Conservation (phyloP, 2,888 invertebrate species). For the Hyppa rectilinea region DNA sequence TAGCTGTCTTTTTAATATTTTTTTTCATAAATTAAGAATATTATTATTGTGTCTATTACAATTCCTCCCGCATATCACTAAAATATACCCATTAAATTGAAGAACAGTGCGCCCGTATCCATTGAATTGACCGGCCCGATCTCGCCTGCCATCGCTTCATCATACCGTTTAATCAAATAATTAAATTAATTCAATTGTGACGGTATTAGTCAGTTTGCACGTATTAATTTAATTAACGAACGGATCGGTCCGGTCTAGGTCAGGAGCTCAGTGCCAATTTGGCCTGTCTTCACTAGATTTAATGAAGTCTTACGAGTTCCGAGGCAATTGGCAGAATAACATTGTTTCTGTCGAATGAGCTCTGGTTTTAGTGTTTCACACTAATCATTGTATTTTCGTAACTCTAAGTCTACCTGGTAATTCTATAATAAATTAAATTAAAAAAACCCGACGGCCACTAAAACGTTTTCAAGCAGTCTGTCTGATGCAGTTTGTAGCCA, state of each 20-base stretch:
- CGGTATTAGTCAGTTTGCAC: conserved; percentile 34
- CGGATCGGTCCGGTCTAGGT: conserved; percentile 46
- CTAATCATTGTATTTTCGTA: neutral
- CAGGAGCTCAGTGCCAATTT: conserved; percentile 52
- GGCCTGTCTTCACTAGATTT: conserved; percentile 49
- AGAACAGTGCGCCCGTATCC: conserved; percentile 47
- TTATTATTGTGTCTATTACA: neutral
- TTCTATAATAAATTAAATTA: too few species aligned
- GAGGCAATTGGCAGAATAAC: conserved; percentile 44
- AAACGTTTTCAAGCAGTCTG: too few species aligned
- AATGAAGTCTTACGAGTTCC: conserved; percentile 44
- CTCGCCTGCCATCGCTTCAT: conserved; percentile 19
- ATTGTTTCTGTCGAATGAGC: conserved; percentile 14
- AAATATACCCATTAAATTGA: conserved; percentile 14
- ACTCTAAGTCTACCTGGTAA: neutral
- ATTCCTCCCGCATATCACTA: conserved; percentile 23
- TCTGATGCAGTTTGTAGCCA: too few species aligned
- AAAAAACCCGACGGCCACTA: too few species aligned
- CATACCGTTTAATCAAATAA: conserved; percentile 39
- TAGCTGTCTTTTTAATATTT: too few species aligned
- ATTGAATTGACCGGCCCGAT: conserved; percentile 11
- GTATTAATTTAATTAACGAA: conserved; percentile 54
- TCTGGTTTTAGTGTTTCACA: neutral
- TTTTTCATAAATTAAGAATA: too few species aligned
- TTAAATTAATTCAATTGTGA: conserved; percentile 44